Evolutionary conservation across 2,113 vertebrate genomes (phyloP).

Genomic region (Urocitellus parryii): DNA sequence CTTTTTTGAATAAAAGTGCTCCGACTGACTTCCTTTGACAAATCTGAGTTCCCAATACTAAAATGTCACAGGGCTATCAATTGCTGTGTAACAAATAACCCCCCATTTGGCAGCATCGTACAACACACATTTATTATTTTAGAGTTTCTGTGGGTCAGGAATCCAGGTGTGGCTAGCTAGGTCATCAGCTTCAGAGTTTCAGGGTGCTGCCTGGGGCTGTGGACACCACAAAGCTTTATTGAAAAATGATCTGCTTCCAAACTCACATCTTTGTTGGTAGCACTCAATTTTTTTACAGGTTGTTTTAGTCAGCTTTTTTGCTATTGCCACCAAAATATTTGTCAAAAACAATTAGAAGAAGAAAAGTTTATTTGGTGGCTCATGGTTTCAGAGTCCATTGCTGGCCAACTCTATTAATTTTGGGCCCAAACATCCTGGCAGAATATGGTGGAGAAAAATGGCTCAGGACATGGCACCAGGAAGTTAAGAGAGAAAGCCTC

Average conservation of each 20-base stretch:
- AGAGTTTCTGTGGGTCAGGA: background rate
- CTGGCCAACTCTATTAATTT: too few relatives aligned
- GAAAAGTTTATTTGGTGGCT: too few relatives aligned
- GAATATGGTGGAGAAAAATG: too few relatives aligned
- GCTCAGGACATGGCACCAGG: too few relatives aligned
- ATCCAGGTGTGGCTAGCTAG: background rate
- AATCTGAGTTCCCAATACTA: background rate
- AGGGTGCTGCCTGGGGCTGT: background rate
- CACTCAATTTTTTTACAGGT: background rate
- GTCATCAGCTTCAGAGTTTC: background rate
- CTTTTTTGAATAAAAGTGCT: background rate
- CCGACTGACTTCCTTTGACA: background rate
- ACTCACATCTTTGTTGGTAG: fast-evolving
- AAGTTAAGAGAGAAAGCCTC: too few relatives aligned
- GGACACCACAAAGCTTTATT: background rate
- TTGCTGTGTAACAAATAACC: background rate
- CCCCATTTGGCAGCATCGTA: background rate
- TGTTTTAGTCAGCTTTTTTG: background rate
- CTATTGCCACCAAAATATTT: too few relatives aligned
- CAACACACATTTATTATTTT: background rate
- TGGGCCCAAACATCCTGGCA: too few relatives aligned
- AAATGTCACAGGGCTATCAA: background rate
- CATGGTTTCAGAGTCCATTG: too few relatives aligned
- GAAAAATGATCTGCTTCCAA: background rate
- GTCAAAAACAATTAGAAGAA: too few relatives aligned